Evolutionary conservation across 2,888 invertebrate species (phyloP).

Genomic region (Patella ulyssiponensis): DNA sequence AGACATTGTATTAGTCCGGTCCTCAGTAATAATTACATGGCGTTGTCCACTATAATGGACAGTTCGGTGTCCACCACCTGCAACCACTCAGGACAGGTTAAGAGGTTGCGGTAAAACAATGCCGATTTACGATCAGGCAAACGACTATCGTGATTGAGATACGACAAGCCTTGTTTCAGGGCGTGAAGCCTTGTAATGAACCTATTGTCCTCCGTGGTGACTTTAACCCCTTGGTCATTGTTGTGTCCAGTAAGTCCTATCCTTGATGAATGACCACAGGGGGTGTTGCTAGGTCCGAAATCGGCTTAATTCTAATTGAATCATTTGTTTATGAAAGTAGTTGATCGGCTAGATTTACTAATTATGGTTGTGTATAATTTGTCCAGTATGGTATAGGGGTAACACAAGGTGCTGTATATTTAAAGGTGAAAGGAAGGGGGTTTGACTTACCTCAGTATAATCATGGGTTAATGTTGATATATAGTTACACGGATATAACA

Average conservation of each 20-base stretch:
- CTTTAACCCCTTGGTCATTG: slow-evolving; percentile 1
- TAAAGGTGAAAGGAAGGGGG: too few species aligned
- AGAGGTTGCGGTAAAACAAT: neutral
- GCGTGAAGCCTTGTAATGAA: slow-evolving; percentile 11
- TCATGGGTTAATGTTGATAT: too few species aligned
- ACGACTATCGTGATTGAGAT: neutral
- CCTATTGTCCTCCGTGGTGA: neutral
- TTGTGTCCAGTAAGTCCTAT: neutral
- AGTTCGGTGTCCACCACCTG: slow-evolving; percentile 7
- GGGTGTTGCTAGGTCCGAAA: slow-evolving; percentile 8
- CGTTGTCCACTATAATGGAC: neutral
- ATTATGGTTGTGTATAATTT: too few species aligned
- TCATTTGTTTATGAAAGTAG: neutral
- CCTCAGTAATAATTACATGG: neutral
- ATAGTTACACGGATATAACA: too few species aligned
- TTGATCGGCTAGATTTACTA: neutral
- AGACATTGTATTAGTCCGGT: neutral
- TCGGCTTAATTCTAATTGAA: slow-evolving; percentile 7
- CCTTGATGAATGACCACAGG: slow-evolving; percentile 11
- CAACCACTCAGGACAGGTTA: neutral
- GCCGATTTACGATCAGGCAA: neutral
- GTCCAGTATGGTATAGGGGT: too few species aligned
- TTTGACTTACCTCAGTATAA: too few species aligned
- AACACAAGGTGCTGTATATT: too few species aligned
- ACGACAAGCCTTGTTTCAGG: neutral